Conservation (phyloP, 2,888 invertebrate species). For the Lampropteryx suffumata region DNA sequence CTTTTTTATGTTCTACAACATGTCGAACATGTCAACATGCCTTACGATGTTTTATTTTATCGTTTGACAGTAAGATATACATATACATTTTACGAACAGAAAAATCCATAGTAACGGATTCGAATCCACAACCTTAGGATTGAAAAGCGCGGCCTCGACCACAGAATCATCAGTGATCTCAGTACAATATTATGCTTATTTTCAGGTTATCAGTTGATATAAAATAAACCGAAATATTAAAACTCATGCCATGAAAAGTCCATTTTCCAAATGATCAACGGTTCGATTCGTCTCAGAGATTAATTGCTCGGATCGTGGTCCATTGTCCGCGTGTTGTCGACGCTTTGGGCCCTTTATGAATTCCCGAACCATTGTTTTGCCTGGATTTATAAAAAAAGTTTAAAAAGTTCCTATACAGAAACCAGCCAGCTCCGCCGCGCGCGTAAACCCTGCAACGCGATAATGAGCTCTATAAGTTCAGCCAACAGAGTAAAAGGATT, state of each 20-base stretch:
- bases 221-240: constrained; percentile 13
- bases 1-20: too few species aligned
- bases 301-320: constrained; percentile 69
- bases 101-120: too few species aligned
- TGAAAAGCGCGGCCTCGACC: too few species aligned
- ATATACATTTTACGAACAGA: too few species aligned
- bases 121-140: too few species aligned
- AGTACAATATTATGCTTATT: too few species aligned
- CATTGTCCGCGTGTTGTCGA: constrained; percentile 70
- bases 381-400: constrained; percentile 65
- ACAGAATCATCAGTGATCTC: too few species aligned
- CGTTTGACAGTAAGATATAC: too few species aligned
- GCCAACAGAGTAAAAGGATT: constrained; percentile 30
- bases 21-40: too few species aligned
- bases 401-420: constrained; percentile 58
- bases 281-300: constrained; percentile 74
- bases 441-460: constrained; percentile 24
- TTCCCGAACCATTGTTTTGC: constrained; percentile 73
- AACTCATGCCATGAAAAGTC: constrained; percentile 21
- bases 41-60: too few species aligned
- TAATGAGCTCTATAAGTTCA: constrained; percentile 36
- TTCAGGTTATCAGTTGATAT: too few species aligned
- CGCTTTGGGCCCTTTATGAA: constrained; percentile 70
- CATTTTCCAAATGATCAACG: constrained; percentile 38
- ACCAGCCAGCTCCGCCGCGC: constrained; percentile 27